A percentile compares a stretch with the other conserved stretches of the same genome.
Evolutionary conservation across 2,113 vertebrate genomes (phyloP).

Genomic region (Zapornia atra): DNA sequence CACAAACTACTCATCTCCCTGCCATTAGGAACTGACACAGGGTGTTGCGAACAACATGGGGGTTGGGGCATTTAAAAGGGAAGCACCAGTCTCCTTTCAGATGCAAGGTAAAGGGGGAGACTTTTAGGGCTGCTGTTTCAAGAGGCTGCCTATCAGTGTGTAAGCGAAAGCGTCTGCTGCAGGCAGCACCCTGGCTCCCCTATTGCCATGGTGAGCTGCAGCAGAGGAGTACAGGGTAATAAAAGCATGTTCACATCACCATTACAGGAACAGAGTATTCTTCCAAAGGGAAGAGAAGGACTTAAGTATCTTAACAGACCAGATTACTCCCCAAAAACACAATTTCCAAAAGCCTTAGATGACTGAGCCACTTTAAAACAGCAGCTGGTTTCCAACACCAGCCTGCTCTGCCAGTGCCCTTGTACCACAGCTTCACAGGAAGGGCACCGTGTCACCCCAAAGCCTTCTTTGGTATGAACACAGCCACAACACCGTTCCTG

Average conservation of each 20-base stretch:
- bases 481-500: background rate
- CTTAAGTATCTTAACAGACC: background rate
- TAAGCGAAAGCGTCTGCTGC: background rate
- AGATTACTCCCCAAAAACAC: background rate
- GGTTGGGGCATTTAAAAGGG: background rate
- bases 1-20: background rate
- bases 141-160: background rate
- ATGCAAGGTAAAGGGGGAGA: background rate
- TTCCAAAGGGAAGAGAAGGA: background rate
- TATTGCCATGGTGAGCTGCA: background rate
- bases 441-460: background rate
- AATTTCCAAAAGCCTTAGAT: background rate
- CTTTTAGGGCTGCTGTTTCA: background rate
- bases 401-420: background rate
- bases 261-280: background rate
- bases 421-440: background rate
- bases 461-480: background rate
- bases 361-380: background rate
- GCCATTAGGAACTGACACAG: background rate
- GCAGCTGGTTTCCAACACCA: background rate
- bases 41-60: accelerated
- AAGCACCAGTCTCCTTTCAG: background rate
- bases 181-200: background rate
- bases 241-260: background rate
- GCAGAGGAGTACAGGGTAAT: background rate